Evolutionary conservation across 1,140 invertebrate genomes (phyloP).

Genomic region (Ceratoteleas bidentatus): DNA sequence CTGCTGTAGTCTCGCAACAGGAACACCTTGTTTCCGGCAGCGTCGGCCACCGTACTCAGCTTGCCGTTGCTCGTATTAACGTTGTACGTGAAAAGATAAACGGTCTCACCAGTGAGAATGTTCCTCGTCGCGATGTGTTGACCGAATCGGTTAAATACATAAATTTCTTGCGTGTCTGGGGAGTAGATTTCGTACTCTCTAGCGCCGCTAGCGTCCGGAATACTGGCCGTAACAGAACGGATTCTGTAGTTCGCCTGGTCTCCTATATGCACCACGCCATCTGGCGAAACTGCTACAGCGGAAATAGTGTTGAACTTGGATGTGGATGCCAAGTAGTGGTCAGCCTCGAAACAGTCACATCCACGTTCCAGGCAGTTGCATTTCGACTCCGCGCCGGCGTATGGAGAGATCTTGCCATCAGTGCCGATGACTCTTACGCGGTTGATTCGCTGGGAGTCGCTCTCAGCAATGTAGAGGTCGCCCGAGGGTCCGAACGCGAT

Average conservation of each 20-base stretch:
- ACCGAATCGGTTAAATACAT: constrained; percentile 97
- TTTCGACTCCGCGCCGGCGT: constrained; percentile 96
- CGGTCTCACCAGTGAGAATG: constrained; percentile 94
- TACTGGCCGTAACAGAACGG: constrained; percentile 94
- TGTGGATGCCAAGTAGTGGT: constrained; percentile 94
- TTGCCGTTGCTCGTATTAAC: constrained; percentile 98
- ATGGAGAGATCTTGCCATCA: constrained; percentile 94
- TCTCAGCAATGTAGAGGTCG: constrained; percentile 97
- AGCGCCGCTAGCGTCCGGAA: constrained; percentile 91
- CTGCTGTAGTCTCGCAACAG: constrained; percentile 93
- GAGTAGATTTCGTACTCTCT: constrained; percentile 97
- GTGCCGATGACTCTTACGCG: constrained; percentile 93
- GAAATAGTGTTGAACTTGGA: constrained; percentile 97
- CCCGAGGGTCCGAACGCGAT: constrained; percentile 97
- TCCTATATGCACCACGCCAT: constrained; percentile 95
- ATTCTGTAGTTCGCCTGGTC: constrained; percentile 96
- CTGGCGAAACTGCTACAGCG: constrained; percentile 94
- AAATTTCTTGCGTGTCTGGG: constrained; percentile 96
- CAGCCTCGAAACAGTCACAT: constrained; percentile 95
- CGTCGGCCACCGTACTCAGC: constrained; percentile 94
- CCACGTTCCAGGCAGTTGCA: constrained; percentile 95
- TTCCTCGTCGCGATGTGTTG: constrained; percentile 96
- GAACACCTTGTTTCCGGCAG: constrained; percentile 96
- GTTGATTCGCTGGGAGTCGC: constrained; percentile 97
- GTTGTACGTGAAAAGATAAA: constrained; percentile 96